Base-by-base conservation (phyloP, 2,888 invertebrate genomes). In the Drosophila mimica region DNA sequence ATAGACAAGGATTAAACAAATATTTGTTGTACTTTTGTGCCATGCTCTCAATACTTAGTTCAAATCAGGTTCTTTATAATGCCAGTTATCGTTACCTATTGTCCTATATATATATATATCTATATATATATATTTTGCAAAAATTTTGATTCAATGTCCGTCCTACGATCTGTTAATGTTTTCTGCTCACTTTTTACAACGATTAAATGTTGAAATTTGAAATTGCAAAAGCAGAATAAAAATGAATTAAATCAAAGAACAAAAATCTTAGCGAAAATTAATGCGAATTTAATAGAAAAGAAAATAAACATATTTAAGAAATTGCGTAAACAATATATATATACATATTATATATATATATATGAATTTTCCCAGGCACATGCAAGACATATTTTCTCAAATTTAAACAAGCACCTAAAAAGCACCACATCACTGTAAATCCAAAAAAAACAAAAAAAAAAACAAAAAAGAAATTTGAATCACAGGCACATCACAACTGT, bases 131-230 rank as follows among this genome's bases (percentile, higher is more conserved):
- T 20, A 54, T 66, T 77, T 81, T 83, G 71, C 77, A 61, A 79
- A 82, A 85, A n/a, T 28, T 46, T 89, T 79, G 56, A 82, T 82
- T 90, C 74, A 76, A 76, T 86, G 81, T 87, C 89, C 89, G 90
- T 90, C 89, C 84, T 90, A 68, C 43, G 53, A 79, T 88, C 69
- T 90, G 81, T 88, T 88, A 83, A 81, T 77, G 70, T 82, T 70
- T 86, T 67, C 66, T 51, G 68, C 54, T 57, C 66, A 70, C 56
- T 52, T 66, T 56, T 70, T 59, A 53, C 40, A 70, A 67, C 54
- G 52, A 74, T 66, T 71, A 56, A 70, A 64, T 59, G 61, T 63
- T 71, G 46, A 52, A 74, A 56, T 17, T 62, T 52, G 25, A 67
- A 64, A 60, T 54, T 59, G 11, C 66, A 60, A 53, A 48, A 28